These are phyloP conservation scores for Solenodon paradoxus DNA, from an alignment of 2,113 vertebrate genomes.

Conservation along the genomic window DNA sequence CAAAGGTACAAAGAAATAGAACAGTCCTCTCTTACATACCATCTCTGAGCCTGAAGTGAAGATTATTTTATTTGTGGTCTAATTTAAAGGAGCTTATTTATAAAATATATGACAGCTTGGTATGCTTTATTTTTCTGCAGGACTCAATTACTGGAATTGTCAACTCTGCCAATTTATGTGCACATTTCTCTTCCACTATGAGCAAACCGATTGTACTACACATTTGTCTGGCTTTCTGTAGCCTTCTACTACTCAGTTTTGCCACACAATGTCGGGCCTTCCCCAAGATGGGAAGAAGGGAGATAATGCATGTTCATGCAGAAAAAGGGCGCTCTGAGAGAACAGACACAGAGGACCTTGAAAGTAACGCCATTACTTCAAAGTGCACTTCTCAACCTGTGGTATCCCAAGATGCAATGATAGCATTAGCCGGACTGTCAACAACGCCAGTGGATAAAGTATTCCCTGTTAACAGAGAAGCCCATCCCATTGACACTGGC, in stretches of 20 bases:
- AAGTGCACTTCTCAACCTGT: background rate
- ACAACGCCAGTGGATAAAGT: conserved; percentile 21
- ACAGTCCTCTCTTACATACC: background rate
- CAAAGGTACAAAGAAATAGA: conserved; percentile 61
- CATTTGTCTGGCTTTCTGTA: conserved; percentile 72
- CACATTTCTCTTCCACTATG: conserved; percentile 75
- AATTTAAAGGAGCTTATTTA: conserved; percentile 18
- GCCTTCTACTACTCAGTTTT: conserved; percentile 75
- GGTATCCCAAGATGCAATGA: conserved; percentile 50
- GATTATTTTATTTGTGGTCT: conserved; percentile 20
- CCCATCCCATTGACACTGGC: fast-evolving
- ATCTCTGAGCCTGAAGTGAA: conserved; percentile 31
- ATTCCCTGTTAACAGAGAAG: conserved; percentile 39
- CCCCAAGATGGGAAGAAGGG: conserved; percentile 45
- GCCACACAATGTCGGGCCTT: conserved; percentile 70
- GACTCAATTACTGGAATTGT: conserved; percentile 42
- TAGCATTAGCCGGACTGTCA: conserved; percentile 37
- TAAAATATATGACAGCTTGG: conserved; percentile 16
- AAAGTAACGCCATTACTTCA: conserved; percentile 46
- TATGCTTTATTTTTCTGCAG: conserved; percentile 75
- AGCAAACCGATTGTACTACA: conserved; percentile 57
- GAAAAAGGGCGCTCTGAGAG: background rate
- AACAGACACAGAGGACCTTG: conserved; percentile 7
- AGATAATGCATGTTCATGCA: conserved; percentile 9
- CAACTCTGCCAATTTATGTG: conserved; percentile 37